Conservation (phyloP, 2,888 invertebrate species). For the Scaptomyza parva region DNA sequence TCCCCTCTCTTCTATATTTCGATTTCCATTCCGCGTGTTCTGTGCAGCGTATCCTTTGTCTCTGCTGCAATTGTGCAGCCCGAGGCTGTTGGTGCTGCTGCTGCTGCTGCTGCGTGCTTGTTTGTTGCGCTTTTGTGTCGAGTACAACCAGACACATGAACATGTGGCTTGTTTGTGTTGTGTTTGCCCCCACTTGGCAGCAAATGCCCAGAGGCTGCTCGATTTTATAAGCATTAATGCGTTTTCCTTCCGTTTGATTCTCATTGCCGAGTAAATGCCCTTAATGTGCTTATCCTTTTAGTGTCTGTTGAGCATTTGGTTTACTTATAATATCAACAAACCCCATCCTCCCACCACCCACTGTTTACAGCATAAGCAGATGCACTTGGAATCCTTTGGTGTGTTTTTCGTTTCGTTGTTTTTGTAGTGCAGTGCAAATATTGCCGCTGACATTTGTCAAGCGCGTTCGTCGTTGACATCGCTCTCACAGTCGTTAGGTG, state of each 20-base stretch:
- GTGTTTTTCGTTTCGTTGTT: slow-evolving; percentile 34
- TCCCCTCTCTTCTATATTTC: background rate
- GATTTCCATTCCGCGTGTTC: background rate
- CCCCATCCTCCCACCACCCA: background rate
- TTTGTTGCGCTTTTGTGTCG: slow-evolving; percentile 77
- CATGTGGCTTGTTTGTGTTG: slow-evolving; percentile 67
- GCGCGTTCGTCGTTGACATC: slow-evolving; percentile 32
- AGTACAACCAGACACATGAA: slow-evolving; percentile 48
- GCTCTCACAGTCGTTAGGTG: slow-evolving; percentile 58
- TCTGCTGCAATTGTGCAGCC: slow-evolving; percentile 45
- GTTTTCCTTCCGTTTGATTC: slow-evolving; percentile 40
- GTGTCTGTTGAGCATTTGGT: slow-evolving; percentile 60
- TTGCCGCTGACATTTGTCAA: slow-evolving; percentile 63
- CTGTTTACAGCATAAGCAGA: slow-evolving; percentile 2
- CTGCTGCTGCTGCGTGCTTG: slow-evolving; percentile 38
- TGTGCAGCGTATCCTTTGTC: slow-evolving; percentile 56
- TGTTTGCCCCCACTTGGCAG: slow-evolving; percentile 31
- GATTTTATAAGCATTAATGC: slow-evolving; percentile 51
- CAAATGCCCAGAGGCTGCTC: slow-evolving; percentile 49
- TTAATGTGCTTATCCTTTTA: slow-evolving; percentile 80
- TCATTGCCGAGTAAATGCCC: slow-evolving; percentile 72
- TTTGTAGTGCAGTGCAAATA: slow-evolving; percentile 69
- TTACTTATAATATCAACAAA: slow-evolving; percentile 31
- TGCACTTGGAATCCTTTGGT: slow-evolving; percentile 12
- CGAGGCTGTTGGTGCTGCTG: slow-evolving; percentile 40